Evolutionary conservation across 2,888 invertebrate species (phyloP), one percentile per base, ranked within the genome.

Genomic region (Muscina levida): DNA sequence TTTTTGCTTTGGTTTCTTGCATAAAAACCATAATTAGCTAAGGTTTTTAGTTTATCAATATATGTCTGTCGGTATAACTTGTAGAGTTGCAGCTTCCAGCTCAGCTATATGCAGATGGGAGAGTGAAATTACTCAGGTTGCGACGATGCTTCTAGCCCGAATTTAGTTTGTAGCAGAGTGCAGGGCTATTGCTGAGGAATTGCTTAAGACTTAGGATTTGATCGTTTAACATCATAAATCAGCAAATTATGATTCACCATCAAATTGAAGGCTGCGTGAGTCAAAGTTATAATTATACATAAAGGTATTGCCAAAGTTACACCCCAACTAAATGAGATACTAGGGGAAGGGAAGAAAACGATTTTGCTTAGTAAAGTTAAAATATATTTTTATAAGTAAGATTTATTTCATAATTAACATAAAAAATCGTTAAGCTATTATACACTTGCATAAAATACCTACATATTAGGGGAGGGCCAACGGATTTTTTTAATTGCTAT

Each of bases 11-110:
- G 56, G 48, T 48, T 48, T 56, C 1, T 56, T 39, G n/a, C 42
- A 42, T 62, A 42, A 71, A 56, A 81, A 46, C 72, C 68, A 81
- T 81, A 81, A 81, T 81, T 81, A 81, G 81, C 71, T 75, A 81
- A 37, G 70, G n/a, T 42, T 72, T 77, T 74, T 46, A 74, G 77
- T 74, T 74, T 15, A 17, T 6, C 22, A 56, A 68, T 71, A 56
- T 59, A 59, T 51, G 48, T 59, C 1, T 62, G 57, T 68, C 10
- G 68, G 44, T 48, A 5, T 68, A 67, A 59, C 42, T 39, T 48
- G 31, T 15, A 22, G 37, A 17, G 56, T 15, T 42, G 67, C 31
- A 42, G 68, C 70, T 19, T 70, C 51, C 51, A 46, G 48, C 15
- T 48, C 6, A 26, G 26, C 26, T n/a, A 57, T 37, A 31, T 57